Evolutionary conservation across 2,113 vertebrate species (phyloP).

Genomic region (Laterallus jamaicensis): DNA sequence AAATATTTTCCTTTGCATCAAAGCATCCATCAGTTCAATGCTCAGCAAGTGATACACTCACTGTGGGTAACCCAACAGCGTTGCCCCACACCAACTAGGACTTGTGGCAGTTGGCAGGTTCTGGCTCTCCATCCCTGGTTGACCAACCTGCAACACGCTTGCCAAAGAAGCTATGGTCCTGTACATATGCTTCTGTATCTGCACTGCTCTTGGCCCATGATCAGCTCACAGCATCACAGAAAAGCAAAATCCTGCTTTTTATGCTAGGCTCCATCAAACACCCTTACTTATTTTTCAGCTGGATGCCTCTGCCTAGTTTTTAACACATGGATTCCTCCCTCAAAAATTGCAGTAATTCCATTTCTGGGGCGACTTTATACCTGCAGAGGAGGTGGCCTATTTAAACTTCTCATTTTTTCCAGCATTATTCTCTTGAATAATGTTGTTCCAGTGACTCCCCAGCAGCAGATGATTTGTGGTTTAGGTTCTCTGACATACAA

Average conservation of each 20-base stretch:
- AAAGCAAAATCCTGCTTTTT: background rate
- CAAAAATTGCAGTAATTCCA: background rate
- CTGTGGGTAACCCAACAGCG: background rate
- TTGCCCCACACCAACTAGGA: background rate
- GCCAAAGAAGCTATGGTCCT: background rate
- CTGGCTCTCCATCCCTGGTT: background rate
- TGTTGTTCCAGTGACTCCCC: background rate
- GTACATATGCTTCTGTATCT: background rate
- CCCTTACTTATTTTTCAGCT: background rate
- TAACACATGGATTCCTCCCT: background rate
- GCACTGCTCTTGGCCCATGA: background rate
- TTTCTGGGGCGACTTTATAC: background rate
- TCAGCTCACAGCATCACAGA: background rate
- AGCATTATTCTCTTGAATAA: background rate
- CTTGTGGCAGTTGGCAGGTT: fast-evolving
- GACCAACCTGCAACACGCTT: background rate
- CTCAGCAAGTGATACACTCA: background rate
- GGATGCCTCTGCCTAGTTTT: background rate
- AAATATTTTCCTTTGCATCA: background rate
- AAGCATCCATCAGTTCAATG: background rate
- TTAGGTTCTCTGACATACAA: background rate
- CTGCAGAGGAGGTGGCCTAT: background rate
- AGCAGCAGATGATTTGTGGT: background rate
- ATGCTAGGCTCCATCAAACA: background rate
- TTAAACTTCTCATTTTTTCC: background rate